phyloP scores from a whole-genome alignment of 1,140 invertebrate species.

The silkworm (Bombyx mori) region DNA sequence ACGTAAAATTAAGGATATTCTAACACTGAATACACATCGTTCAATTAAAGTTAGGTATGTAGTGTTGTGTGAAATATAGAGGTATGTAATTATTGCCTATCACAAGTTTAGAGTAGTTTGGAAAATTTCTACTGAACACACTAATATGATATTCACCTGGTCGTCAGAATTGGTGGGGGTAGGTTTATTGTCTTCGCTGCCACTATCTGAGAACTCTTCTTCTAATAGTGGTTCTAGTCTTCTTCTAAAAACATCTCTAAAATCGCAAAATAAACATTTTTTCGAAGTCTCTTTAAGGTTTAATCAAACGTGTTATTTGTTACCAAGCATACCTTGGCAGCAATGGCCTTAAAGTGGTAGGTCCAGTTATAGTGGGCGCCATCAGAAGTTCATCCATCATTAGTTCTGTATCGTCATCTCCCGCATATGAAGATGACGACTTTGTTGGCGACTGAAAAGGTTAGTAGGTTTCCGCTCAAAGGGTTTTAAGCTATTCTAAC shows the following conservation, averaged over 20 bases:
- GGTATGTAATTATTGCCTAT: no score
- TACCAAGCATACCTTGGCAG: constrained; percentile 69
- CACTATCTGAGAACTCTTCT: constrained; percentile 75
- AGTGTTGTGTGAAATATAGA: no score
- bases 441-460: constrained; percentile 73
- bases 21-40: no score
- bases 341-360: constrained; percentile 75
- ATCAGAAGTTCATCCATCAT: constrained; percentile 82
- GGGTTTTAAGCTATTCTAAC: background rate
- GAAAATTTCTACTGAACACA: no score
- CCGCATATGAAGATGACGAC: constrained; percentile 76
- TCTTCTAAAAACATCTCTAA: constrained; percentile 67
- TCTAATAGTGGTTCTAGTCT: constrained; percentile 78
- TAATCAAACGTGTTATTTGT: no score
- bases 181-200: constrained; percentile 62
- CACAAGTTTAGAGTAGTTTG: no score
- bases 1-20: no score
- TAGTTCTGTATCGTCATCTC: constrained; percentile 77
- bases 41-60: no score
- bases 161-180: constrained; percentile 67
- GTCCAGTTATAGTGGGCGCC: constrained; percentile 78
- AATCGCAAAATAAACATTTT: constrained; percentile 20
- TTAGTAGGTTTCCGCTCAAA: constrained; percentile 40
- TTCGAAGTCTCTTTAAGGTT: constrained; percentile 1
- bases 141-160: constrained; percentile 68